These are phyloP conservation scores for Neotoxoptera formosana DNA, from an alignment of 1,140 invertebrate genomes.

Conservation along the genomic window DNA sequence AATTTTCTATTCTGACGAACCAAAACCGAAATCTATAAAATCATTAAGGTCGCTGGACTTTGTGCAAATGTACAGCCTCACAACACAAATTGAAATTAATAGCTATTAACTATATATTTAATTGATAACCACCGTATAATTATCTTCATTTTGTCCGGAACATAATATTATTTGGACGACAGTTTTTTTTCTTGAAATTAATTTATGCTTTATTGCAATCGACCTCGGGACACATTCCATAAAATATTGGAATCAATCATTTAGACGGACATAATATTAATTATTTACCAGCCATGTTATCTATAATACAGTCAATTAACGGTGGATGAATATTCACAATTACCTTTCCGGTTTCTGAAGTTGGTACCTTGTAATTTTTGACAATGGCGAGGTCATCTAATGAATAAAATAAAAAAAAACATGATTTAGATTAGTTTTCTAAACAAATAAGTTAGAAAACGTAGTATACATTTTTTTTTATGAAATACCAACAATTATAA, in stretches of 20 bases:
- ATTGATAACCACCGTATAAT: background rate
- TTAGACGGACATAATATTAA: background rate
- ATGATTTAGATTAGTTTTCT: background rate
- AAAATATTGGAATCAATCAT: background rate
- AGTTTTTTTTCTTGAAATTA: background rate
- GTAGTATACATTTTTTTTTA: background rate
- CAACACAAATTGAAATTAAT: background rate
- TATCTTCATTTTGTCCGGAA: background rate
- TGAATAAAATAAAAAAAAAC: conserved; percentile 30
- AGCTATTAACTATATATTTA: background rate
- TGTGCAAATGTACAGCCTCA: background rate
- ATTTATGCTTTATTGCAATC: background rate
- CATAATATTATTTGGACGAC: background rate
- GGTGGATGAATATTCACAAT: background rate
- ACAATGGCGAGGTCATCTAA: conserved; percentile 34
- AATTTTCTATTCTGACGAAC: background rate
- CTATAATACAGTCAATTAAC: background rate
- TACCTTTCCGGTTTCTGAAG: conserved; percentile 53
- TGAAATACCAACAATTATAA: background rate
- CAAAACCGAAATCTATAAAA: background rate
- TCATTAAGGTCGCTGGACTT: background rate
- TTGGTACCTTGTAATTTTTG: conserved; percentile 31
- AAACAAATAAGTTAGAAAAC: background rate
- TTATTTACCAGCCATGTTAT: background rate
- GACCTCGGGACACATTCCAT: background rate